phyloP scores from a whole-genome alignment of 1,140 invertebrate genomes.

The Drosophila saltans region DNA sequence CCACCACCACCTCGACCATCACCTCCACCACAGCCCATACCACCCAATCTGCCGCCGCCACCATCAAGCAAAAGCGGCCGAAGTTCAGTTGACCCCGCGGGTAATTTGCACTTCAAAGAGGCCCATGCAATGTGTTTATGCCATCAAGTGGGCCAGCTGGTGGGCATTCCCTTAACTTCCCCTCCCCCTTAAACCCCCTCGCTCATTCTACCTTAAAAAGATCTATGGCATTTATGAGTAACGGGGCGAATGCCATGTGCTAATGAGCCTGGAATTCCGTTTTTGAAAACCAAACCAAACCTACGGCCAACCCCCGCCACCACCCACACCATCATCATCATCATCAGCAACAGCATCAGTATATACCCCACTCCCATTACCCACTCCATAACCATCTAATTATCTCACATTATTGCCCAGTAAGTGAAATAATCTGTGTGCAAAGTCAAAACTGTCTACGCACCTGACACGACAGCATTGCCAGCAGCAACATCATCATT shows the following conservation, averaged over 20 bases:
- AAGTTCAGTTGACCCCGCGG: slow-evolving; percentile 70
- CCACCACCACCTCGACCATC: not conserved
- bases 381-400: slow-evolving; percentile 33
- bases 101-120: slow-evolving; percentile 80
- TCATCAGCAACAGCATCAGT: too few relatives aligned
- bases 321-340: not conserved
- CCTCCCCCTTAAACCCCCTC: too few relatives aligned
- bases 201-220: slow-evolving; percentile 27
- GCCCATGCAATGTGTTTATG: slow-evolving; percentile 72
- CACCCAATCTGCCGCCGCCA: too few relatives aligned
- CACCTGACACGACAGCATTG: slow-evolving; percentile 44
- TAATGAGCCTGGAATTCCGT: slow-evolving; percentile 61
- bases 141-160: slow-evolving; percentile 75
- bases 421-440: slow-evolving; percentile 59
- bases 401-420: slow-evolving; percentile 49
- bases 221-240: slow-evolving; percentile 80
- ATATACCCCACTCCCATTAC: too few relatives aligned
- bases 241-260: slow-evolving; percentile 54
- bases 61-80: not conserved
- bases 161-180: slow-evolving; percentile 33
- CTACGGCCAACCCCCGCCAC: not conserved
- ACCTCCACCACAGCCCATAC: too few relatives aligned
- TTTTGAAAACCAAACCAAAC: not conserved
- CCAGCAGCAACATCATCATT: not conserved
- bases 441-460: slow-evolving; percentile 52